Evolutionary conservation across 2,888 invertebrate species (phyloP), one percentile per base, ranked within the genome.

Genomic region (Drosophila parthenogenetica): DNA sequence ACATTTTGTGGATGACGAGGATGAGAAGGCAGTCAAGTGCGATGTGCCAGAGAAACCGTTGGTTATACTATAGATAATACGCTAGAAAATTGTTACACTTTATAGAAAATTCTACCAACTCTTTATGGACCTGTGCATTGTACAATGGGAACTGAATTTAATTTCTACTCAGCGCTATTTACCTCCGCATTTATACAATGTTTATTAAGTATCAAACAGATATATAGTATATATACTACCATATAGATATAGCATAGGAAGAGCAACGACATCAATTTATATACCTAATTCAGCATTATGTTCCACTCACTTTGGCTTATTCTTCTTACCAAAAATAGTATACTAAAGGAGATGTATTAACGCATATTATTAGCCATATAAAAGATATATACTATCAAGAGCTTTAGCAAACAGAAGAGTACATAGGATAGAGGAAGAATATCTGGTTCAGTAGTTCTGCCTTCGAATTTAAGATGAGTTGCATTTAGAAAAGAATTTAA

Each of bases 21-120:
- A 91, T 65, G 91, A 91, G 39, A 91, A 91, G 69, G 90, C 91
- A 17, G 79, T 79, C 16, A 90, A 82, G 59, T 90, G 90, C 60
- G 91, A 91, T 73, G 86, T 90, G 49, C 90, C 91, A 8, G 91
- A 92, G 67, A 91, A 91, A 58, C 92, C 92, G 49, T 73, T 92
- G 76, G 92, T 92, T 50, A 83, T 91, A 66, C 86, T 92, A 54
- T 92, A 91, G 67, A 19, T 22, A n/a, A 16, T 39, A 39, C 7
- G 54, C 29, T 25, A 13, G 17, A 8, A 51, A 46, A n/a, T 46
- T 59, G 68, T 50, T 60, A 67, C 37, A 48, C 69, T 71, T 46
- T 43, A 29, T 29, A 61, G 45, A 14, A 45, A 42, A 69, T 13
- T 51, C 39, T 51, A 82, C 53, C 61, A 82, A 69, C 13, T 46